These are phyloP conservation scores for Sylvilagus floridanus DNA, from an alignment of 2,797 vertebrate species.

Conservation along the genomic window DNA sequence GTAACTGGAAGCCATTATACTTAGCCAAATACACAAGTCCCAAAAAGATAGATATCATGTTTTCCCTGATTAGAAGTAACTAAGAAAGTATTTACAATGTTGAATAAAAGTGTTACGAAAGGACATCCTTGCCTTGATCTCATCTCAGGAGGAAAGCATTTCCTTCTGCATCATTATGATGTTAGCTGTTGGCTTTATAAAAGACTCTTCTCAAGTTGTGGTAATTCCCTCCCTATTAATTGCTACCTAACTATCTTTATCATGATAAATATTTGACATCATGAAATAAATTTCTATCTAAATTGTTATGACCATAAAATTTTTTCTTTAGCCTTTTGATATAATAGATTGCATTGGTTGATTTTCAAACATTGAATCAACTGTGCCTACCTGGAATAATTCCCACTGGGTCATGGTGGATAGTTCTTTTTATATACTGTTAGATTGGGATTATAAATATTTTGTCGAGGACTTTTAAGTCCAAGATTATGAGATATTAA, in stretches of 20 bases:
- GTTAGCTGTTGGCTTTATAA: background rate
- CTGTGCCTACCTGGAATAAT: background rate
- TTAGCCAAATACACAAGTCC: too few relatives aligned
- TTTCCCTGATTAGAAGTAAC: too few relatives aligned
- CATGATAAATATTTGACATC: background rate
- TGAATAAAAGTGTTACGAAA: background rate
- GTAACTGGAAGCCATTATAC: too few relatives aligned
- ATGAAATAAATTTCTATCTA: background rate
- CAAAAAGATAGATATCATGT: too few relatives aligned
- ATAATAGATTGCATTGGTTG: background rate
- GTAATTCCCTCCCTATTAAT: background rate
- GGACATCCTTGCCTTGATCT: background rate
- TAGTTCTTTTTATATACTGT: background rate
- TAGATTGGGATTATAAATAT: background rate
- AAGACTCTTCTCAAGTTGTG: background rate
- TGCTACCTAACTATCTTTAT: background rate
- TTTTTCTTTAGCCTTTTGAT: background rate
- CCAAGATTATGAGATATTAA: background rate
- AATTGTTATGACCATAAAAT: background rate
- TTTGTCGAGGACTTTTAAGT: background rate
- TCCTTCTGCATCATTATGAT: background rate
- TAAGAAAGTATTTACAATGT: too few relatives aligned
- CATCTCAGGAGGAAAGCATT: background rate
- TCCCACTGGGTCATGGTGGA: background rate
- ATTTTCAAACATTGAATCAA: background rate